Conservation (phyloP, 2,888 invertebrate species). For the Oscheius sp. region DNA sequence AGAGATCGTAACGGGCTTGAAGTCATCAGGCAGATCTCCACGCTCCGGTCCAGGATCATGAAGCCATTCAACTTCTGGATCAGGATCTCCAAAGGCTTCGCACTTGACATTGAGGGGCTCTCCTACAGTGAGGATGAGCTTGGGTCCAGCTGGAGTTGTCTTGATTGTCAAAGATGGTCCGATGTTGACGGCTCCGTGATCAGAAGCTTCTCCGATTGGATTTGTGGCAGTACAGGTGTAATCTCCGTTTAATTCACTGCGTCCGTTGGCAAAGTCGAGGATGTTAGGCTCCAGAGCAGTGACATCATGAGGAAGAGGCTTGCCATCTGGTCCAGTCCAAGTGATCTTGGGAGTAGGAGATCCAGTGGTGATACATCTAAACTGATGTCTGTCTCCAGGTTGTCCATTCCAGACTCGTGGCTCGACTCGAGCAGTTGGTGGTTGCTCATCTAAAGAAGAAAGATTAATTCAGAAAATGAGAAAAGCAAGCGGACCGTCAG, state of each 20-base stretch:
- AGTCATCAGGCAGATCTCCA: constrained; percentile 72
- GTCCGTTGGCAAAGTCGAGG: constrained; percentile 62
- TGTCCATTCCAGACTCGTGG: constrained; percentile 72
- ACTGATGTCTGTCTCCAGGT: constrained; percentile 70
- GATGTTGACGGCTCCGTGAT: constrained; percentile 68
- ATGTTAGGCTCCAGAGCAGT: constrained; percentile 68
- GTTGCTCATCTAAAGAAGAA: constrained; percentile 61
- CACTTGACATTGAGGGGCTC: constrained; percentile 70
- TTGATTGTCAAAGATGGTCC: constrained; percentile 62
- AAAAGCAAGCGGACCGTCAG: constrained; percentile 56
- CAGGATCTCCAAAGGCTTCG: constrained; percentile 71
- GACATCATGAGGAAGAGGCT: constrained; percentile 70
- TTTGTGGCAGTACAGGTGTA: constrained; percentile 69
- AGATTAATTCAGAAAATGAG: not conserved
- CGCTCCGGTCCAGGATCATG: constrained; percentile 70
- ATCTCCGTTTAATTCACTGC: constrained; percentile 63
- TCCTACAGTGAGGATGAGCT: constrained; percentile 69
- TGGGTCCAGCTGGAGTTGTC: constrained; percentile 66
- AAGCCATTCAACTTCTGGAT: constrained; percentile 71
- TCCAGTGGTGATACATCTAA: constrained; percentile 70
- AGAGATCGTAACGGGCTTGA: constrained; percentile 71
- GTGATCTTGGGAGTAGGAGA: constrained; percentile 65
- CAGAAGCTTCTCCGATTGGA: constrained; percentile 65
- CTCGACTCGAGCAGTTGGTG: constrained; percentile 71
- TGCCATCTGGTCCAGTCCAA: constrained; percentile 70